Evolutionary conservation across 1,140 invertebrate species (phyloP).

Genomic region (Bombus superbus): DNA sequence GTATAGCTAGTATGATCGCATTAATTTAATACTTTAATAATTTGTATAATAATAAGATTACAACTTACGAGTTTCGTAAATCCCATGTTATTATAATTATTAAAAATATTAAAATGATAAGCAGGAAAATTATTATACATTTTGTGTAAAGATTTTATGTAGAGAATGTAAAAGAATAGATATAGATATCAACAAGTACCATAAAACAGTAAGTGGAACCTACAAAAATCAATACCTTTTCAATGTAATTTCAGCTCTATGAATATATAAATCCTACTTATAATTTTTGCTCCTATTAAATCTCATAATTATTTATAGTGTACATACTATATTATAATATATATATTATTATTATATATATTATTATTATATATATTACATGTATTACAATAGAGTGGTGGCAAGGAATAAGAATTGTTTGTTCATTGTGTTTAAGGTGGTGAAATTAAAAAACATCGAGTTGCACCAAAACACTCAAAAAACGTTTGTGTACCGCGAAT

Average conservation of each 20-base stretch:
- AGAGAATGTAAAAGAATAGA: neutral
- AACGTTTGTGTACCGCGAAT: conserved; percentile 86
- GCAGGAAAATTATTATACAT: neutral
- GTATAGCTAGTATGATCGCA: neutral
- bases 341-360: too few species aligned
- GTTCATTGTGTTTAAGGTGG: conserved; percentile 75
- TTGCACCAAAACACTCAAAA: conserved; percentile 82
- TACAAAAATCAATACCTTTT: too few species aligned
- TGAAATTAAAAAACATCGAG: conserved; percentile 80
- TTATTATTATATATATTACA: too few species aligned
- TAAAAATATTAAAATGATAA: neutral
- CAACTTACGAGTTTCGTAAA: too few species aligned
- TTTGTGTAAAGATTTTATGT: neutral
- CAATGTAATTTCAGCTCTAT: too few species aligned
- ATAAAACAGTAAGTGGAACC: too few species aligned
- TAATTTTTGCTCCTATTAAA: too few species aligned
- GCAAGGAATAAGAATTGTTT: neutral
- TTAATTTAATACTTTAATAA: neutral
- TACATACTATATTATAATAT: too few species aligned
- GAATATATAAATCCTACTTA: too few species aligned
- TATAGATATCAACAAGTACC: too few species aligned
- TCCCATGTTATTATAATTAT: neutral
- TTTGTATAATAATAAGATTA: neutral
- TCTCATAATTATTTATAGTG: too few species aligned
- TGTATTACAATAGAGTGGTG: neutral